Percentiles rank a stretch among this genome's conserved stretches.
Evolutionary conservation across 2,888 invertebrate species (phyloP).

Genomic region (Andrena marginata): DNA sequence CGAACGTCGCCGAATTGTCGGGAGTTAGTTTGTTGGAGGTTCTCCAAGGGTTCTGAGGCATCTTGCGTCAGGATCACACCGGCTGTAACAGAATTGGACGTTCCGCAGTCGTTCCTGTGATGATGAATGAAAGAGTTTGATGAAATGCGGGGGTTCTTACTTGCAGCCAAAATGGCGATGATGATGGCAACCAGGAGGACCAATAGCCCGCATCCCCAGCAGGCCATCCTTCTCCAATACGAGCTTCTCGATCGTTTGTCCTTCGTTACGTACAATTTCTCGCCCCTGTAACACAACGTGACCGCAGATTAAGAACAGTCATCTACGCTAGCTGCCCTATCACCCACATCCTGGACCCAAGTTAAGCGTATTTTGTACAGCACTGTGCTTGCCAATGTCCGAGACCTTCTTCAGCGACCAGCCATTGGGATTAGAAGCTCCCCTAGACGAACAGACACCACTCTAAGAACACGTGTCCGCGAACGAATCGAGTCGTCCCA

Average conservation of each 20-base stretch:
- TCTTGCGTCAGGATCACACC: conserved; percentile 90
- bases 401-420: conserved; percentile 74
- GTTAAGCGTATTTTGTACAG: conserved; percentile 82
- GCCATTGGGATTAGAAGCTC: conserved; percentile 79
- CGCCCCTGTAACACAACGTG: conserved; percentile 88
- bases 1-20: conserved; percentile 87
- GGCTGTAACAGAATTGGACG: conserved; percentile 86
- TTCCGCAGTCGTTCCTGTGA: background rate
- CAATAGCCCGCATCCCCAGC: conserved; percentile 90
- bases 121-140: background rate
- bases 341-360: conserved; percentile 67
- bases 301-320: conserved; percentile 40
- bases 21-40: conserved; percentile 84
- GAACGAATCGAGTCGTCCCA: conserved; percentile 42
- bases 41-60: conserved; percentile 85
- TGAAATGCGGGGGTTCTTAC: conserved; percentile 85
- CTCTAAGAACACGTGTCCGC: conserved; percentile 44
- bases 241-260: conserved; percentile 91
- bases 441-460: conserved; percentile 67
- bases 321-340: background rate
- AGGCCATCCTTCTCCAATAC: conserved; percentile 87
- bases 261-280: conserved; percentile 93
- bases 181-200: conserved; percentile 89
- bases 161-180: conserved; percentile 91
- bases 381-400: conserved; percentile 73